Evolutionary conservation across 1,140 invertebrate species (phyloP).

Genomic region (Phocides pigmalion): DNA sequence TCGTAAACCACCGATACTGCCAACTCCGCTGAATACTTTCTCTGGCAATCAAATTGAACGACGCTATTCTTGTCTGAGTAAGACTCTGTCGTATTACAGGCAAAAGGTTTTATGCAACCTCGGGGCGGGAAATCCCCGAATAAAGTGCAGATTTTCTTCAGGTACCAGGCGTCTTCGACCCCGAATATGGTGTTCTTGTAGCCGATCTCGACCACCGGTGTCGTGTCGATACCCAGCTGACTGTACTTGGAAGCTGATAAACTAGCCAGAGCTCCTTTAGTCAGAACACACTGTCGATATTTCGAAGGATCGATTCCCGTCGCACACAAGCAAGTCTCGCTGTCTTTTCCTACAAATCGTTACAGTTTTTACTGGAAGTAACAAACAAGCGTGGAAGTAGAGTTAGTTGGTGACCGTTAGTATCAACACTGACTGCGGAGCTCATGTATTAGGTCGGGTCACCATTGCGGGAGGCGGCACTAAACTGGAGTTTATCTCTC

Average conservation of each 20-base stretch:
- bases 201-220: conserved; percentile 49
- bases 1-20: background rate
- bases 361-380: no score
- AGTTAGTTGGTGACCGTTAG: no score
- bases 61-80: background rate
- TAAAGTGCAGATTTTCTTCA: conserved; percentile 58
- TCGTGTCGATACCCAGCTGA: conserved; percentile 45
- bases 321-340: conserved; percentile 46
- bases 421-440: no score
- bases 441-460: no score
- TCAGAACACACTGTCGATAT: conserved; percentile 48
- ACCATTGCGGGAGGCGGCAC: no score
- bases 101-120: conserved; percentile 50
- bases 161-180: conserved; percentile 52
- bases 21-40: background rate
- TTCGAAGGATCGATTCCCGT: conserved; percentile 46
- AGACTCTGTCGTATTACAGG: conserved; percentile 42
- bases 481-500: no score
- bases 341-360: conserved; percentile 41
- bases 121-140: conserved; percentile 51
- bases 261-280: conserved; percentile 43
- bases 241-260: conserved; percentile 41
- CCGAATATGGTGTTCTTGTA: conserved; percentile 50
- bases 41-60: conserved; percentile 1
- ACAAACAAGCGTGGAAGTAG: no score